These are phyloP conservation scores for Helleia helle DNA, from an alignment of 2,888 invertebrate genomes.

Conservation along the genomic window DNA sequence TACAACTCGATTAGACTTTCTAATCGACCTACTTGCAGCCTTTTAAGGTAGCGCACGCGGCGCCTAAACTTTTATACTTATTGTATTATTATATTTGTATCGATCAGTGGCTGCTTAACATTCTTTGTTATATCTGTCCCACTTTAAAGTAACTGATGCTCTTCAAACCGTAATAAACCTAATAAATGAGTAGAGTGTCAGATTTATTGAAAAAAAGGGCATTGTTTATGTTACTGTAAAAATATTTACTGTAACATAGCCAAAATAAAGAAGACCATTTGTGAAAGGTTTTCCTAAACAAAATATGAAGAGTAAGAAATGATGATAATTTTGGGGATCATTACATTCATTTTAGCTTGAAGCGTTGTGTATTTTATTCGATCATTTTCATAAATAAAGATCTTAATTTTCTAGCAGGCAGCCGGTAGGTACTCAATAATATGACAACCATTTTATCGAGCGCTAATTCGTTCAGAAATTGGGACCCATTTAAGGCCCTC, in stretches of 20 bases:
- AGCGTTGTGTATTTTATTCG: no score
- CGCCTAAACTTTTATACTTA: constrained; percentile 37
- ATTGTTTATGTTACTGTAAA: no score
- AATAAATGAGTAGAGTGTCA: background rate
- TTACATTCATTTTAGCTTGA: no score
- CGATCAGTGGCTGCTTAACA: constrained; percentile 40
- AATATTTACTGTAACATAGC: no score
- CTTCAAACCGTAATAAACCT: background rate
- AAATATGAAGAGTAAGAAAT: no score
- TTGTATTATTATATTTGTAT: constrained; percentile 29
- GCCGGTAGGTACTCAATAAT: no score
- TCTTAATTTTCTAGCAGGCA: no score
- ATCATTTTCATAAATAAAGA: no score
- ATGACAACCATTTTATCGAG: background rate
- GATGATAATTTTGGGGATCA: no score
- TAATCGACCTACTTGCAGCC: constrained; percentile 30
- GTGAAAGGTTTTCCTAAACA: no score
- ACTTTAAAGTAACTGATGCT: constrained; percentile 25
- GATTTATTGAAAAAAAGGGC: no score
- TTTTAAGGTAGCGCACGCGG: constrained; percentile 29
- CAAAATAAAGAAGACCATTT: no score
- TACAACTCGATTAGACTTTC: constrained; percentile 29
- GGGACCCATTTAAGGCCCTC: constrained; percentile 1
- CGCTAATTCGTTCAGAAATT: constrained; percentile 10
- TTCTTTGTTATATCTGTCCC: constrained; percentile 41